Evolutionary conservation across 2,797 vertebrate species (phyloP).

Genomic region (Florisuga fusca): DNA sequence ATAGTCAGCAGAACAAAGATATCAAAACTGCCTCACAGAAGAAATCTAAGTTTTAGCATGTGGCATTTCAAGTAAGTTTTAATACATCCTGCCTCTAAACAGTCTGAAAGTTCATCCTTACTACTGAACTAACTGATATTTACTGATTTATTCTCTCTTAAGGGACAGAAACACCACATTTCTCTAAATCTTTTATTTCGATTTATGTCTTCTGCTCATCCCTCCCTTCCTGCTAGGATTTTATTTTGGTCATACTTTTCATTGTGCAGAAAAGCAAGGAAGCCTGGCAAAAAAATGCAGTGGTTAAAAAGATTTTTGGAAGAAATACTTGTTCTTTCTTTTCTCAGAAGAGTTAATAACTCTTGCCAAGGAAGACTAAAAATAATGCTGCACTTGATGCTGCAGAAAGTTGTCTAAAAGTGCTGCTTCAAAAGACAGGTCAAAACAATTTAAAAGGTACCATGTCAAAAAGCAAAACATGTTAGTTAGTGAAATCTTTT

Average conservation of each 20-base stretch:
- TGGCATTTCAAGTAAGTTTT: not conserved
- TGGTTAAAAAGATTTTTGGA: constrained; percentile 5
- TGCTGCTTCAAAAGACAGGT: not conserved
- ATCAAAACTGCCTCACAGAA: not conserved
- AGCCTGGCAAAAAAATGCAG: not conserved
- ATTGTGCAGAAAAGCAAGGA: not conserved
- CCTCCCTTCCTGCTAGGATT: not conserved
- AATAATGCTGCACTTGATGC: not conserved
- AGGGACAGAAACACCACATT: not conserved
- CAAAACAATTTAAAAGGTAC: not conserved
- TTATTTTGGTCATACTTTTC: not conserved
- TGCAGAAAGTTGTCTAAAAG: not conserved
- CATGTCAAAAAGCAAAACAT: not conserved
- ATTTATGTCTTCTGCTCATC: not conserved
- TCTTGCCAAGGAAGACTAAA: constrained; percentile 15
- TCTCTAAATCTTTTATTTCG: not conserved
- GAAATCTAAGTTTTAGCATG: not conserved
- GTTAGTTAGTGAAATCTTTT: not conserved
- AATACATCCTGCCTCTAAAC: not conserved
- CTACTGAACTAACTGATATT: not conserved
- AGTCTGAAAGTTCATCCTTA: not conserved
- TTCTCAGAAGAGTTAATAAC: not conserved
- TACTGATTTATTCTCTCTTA: not conserved
- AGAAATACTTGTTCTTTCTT: not conserved
- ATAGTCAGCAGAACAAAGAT: not conserved